Evolutionary conservation across 1,140 invertebrate genomes (phyloP), one percentile per base, ranked within the genome.

Genomic region (Drosophila yakuba): DNA sequence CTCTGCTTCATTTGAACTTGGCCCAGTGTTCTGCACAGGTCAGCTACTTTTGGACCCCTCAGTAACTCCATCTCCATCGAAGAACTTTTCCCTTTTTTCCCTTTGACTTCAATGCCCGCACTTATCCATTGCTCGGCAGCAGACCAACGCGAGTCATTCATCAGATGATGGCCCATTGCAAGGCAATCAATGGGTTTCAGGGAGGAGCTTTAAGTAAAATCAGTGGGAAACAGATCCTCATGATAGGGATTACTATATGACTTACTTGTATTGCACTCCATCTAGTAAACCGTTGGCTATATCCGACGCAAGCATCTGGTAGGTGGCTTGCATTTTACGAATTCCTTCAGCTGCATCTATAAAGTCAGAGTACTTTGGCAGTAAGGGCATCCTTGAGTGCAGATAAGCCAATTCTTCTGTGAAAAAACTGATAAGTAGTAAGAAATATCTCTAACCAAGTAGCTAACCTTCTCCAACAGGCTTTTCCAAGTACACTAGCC

Each of bases 401-500:
- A 52, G 7, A 7, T 17, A 36, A 4, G 15, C 0, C 4, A 68
- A 5, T 7, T 44, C 1, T 3, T 66, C 64, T 68, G 8, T 66
- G 4, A 2, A 35, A 20, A 15, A 1, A 14, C 3, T 2, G 1
- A 35, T 4, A 35, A 51, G 6, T 8, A 7, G 10, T 0, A 20
- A n/a, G 8, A 8, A 3, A 25, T 17, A 51, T 1, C 3, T 5
- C 6, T 8, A 48, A 4, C 12, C 0, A 2, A 1, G 6, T 4
- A 20, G 45, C 39, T 1, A 10, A 78, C 74, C 64, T 32, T 10
- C 14, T 8, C 28, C 58, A 20, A 52, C 41, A 2, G 55, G 15
- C 11, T 56, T 35, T 10, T 60, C 35, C 43, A 76, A 43, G 35
- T n/a, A 68, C 4, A 44, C 1, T 14, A 68, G 61, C 74, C 72